These are phyloP conservation scores for Prietella phreatophila DNA, from an alignment of 2,113 vertebrate species.

Conservation along the genomic window DNA sequence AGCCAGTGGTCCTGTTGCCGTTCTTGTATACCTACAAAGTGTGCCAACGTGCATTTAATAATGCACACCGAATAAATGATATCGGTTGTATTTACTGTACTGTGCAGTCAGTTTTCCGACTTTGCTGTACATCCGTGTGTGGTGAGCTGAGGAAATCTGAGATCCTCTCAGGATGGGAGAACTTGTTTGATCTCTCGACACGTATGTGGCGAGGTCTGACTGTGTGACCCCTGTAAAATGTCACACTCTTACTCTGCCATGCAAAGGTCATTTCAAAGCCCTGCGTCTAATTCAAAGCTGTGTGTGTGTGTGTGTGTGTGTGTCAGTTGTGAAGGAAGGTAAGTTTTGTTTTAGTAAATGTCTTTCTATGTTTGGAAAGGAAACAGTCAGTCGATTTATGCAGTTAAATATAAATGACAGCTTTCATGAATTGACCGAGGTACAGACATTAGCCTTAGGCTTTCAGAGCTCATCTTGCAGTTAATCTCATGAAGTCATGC, in stretches of 20 bases:
- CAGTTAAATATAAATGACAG: not conserved
- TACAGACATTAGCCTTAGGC: slow-evolving; percentile 16
- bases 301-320: not conserved
- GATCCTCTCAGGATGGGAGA: not conserved
- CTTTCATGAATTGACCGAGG: not conserved
- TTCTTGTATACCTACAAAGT: not conserved
- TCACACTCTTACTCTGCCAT: slow-evolving; percentile 14
- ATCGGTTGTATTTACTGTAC: not conserved
- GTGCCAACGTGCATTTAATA: not conserved
- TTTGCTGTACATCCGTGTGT: not conserved
- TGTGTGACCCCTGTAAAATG: slow-evolving; percentile 16
- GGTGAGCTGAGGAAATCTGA: not conserved
- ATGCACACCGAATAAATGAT: not conserved
- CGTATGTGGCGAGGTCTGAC: not conserved
- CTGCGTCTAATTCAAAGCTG: not conserved
- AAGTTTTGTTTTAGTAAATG: not conserved
- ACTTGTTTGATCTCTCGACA: slow-evolving; percentile 9
- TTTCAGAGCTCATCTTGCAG: slow-evolving; percentile 20
- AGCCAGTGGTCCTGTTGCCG: not conserved
- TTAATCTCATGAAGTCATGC: not conserved
- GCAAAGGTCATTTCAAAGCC: slow-evolving; percentile 12
- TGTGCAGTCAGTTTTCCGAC: not conserved
- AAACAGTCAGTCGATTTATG: not conserved
- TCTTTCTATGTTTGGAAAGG: not conserved
- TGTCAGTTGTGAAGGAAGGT: not conserved